These are phyloP conservation scores for Pipistrellus pygmaeus DNA, from an alignment of 2,797 vertebrate species.

Conservation along the genomic window DNA sequence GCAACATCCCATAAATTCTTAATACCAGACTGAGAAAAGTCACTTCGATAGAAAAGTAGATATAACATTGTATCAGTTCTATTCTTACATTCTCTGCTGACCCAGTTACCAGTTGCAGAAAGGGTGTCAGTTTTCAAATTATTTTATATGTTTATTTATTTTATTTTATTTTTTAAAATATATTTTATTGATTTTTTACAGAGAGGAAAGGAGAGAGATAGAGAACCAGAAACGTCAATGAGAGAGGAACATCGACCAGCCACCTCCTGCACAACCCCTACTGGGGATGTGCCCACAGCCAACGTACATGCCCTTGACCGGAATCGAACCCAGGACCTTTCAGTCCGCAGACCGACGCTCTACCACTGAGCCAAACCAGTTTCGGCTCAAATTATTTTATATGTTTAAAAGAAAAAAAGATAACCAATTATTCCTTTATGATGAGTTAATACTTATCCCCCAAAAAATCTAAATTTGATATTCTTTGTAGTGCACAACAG, in stretches of 20 bases:
- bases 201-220: no score
- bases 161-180: no score
- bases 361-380: no score
- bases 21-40: conserved; percentile 33
- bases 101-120: background rate
- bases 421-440: conserved; percentile 9
- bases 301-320: no score
- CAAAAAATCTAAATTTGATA: background rate
- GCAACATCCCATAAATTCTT: background rate
- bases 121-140: background rate
- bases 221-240: no score
- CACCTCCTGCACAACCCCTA: no score
- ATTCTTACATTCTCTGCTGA: background rate
- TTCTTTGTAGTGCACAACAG: background rate
- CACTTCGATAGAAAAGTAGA: background rate
- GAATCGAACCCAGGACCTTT: no score
- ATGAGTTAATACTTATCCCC: background rate
- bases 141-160: background rate
- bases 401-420: background rate
- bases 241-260: no score
- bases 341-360: no score
- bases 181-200: no score
- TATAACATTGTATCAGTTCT: background rate
- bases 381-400: no score
- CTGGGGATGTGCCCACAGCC: no score